phyloP scores from a whole-genome alignment of 2,797 vertebrate genomes.

The Graptemys geographica region DNA sequence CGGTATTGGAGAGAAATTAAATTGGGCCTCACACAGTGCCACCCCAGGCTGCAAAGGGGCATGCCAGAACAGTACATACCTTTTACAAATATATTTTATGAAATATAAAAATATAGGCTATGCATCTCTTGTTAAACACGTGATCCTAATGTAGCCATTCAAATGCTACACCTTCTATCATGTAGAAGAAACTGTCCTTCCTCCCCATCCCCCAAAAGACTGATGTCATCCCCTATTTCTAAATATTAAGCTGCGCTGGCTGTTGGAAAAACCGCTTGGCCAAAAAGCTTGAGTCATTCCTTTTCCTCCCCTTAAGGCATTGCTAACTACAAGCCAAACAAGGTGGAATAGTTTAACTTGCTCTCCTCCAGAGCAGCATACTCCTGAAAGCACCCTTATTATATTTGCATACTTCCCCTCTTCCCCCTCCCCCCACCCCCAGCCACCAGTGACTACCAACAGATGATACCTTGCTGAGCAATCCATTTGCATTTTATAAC shows the following conservation, averaged over 20 bases:
- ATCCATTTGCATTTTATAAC: background rate
- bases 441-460: background rate
- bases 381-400: background rate
- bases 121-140: background rate
- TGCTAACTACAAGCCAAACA: background rate
- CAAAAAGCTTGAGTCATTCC: background rate
- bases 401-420: background rate
- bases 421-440: background rate
- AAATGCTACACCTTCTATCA: background rate
- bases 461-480: background rate
- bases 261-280: background rate
- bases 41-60: background rate
- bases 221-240: background rate
- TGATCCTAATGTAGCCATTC: background rate
- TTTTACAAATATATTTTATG: background rate
- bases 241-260: background rate
- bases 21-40: background rate
- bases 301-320: background rate
- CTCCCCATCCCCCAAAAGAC: background rate
- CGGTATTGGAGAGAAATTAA: background rate
- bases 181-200: background rate
- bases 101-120: background rate
- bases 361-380: background rate
- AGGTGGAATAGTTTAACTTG: background rate
- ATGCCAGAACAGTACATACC: background rate